A percentile compares a stretch with the other conserved stretches of the same genome.
phyloP scores from a whole-genome alignment of 2,797 vertebrate species.

The Phoeniculus purpureus region DNA sequence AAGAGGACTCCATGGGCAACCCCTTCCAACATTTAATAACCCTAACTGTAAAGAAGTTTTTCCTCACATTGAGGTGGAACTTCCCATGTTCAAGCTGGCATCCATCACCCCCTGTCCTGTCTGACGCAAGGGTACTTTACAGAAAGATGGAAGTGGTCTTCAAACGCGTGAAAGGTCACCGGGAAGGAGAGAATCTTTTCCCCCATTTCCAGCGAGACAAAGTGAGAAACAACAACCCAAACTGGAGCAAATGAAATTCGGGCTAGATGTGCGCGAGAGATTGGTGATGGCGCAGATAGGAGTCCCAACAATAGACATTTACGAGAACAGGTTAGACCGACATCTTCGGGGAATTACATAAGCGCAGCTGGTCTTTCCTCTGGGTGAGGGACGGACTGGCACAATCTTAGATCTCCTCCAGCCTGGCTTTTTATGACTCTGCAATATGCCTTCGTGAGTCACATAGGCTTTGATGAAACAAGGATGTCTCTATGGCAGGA shows the following conservation, averaged over 20 bases:
- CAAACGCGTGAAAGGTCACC: not conserved
- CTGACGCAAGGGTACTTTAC: not conserved
- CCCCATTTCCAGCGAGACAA: not conserved
- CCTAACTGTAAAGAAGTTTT: no score
- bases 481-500: not conserved
- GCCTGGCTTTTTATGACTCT: not conserved
- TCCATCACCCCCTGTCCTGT: no score
- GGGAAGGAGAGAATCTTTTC: not conserved
- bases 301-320: not conserved
- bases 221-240: not conserved
- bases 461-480: not conserved
- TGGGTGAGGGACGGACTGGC: not conserved
- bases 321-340: not conserved
- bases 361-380: not conserved
- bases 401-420: not conserved
- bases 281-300: not conserved
- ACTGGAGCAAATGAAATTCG: not conserved
- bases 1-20: no score
- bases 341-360: not conserved
- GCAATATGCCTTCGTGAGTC: not conserved
- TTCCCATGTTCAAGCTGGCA: no score
- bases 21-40: no score
- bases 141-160: not conserved
- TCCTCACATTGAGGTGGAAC: no score
- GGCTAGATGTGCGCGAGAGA: not conserved